These are phyloP conservation scores for Eulemur mongoz DNA, from an alignment of 2,797 vertebrate genomes.

Conservation along the genomic window DNA sequence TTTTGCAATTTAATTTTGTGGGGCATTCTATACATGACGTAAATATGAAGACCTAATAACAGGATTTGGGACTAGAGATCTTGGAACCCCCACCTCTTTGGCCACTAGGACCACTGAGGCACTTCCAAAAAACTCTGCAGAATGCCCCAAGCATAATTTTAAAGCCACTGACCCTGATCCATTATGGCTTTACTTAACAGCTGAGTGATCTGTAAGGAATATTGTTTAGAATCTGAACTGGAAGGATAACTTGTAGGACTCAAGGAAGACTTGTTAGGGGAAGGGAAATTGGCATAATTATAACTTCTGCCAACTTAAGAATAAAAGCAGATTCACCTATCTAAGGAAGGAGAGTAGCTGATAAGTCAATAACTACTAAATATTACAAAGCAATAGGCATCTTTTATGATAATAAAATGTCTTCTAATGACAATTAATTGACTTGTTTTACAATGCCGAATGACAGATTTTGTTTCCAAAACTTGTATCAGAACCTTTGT, in stretches of 20 bases:
- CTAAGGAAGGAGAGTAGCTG: neutral
- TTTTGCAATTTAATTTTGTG: neutral
- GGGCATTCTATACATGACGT: neutral
- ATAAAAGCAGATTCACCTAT: neutral
- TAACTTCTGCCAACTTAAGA: neutral
- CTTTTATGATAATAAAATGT: neutral
- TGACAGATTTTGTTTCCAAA: slow-evolving; percentile 18
- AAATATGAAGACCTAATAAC: neutral
- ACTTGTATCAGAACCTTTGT: neutral
- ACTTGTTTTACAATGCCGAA: neutral
- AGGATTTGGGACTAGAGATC: neutral
- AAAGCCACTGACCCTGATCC: neutral
- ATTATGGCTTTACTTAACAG: neutral
- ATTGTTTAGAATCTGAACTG: neutral
- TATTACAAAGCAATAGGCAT: neutral
- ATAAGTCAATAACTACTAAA: neutral
- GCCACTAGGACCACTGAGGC: neutral
- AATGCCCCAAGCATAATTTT: neutral
- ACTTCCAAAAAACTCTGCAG: neutral
- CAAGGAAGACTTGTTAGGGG: neutral
- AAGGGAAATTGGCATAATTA: neutral
- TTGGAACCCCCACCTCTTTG: neutral
- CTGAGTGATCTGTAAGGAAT: neutral
- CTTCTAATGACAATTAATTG: neutral
- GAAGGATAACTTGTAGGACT: neutral